Evolutionary conservation across 2,797 vertebrate genomes (phyloP).

Genomic region (Capromys pilorides): DNA sequence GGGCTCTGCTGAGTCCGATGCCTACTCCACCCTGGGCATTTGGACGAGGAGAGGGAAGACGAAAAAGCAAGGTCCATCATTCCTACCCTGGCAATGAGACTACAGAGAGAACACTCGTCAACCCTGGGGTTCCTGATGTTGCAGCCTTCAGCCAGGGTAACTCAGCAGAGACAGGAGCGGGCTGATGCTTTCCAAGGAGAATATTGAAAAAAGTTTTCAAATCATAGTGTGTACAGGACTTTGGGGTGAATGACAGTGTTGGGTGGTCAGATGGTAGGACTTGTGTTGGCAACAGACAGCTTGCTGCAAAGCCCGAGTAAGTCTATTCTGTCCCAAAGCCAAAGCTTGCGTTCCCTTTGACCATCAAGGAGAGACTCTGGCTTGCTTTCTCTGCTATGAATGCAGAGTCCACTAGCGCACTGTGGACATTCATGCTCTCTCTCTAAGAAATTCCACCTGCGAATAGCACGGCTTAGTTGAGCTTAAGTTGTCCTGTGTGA

Average conservation of each 20-base stretch:
- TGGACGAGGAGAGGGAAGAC: too few species aligned
- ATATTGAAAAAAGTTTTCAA: too few species aligned
- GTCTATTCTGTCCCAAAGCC: neutral
- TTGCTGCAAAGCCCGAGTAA: neutral
- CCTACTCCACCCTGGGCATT: too few species aligned
- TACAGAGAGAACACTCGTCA: too few species aligned
- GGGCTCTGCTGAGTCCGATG: too few species aligned
- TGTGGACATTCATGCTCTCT: neutral
- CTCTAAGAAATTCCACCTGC: neutral
- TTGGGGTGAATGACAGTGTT: neutral
- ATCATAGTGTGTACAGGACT: too few species aligned
- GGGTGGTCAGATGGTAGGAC: neutral
- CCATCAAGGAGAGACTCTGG: neutral
- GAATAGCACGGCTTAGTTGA: neutral
- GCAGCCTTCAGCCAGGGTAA: too few species aligned
- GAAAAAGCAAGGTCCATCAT: too few species aligned
- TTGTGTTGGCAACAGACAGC: neutral
- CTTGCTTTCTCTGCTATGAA: neutral
- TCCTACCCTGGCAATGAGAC: too few species aligned
- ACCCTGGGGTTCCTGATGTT: too few species aligned
- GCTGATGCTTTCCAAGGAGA: too few species aligned
- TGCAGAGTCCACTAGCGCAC: neutral
- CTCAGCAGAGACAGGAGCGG: too few species aligned
- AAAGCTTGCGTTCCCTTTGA: neutral
- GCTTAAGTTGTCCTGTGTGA: neutral